Evolutionary conservation across 2,797 vertebrate species (phyloP).

Genomic region (Huso huso): DNA sequence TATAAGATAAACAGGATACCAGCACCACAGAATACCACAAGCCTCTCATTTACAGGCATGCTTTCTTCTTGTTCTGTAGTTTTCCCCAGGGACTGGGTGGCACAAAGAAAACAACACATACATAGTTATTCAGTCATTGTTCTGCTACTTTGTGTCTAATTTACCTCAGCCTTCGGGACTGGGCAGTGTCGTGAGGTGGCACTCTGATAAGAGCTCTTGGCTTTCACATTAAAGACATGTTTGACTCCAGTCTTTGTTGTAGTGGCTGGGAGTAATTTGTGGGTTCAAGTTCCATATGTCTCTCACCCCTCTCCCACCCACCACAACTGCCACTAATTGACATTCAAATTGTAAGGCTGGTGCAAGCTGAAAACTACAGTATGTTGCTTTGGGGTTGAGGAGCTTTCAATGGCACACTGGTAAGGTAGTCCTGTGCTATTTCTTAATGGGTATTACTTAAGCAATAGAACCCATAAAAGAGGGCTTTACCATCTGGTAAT

Average conservation of each 20-base stretch:
- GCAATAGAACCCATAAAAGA: too few relatives aligned
- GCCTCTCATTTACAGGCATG: constrained; percentile 4
- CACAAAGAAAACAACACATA: neutral
- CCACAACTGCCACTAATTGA: constrained; percentile 72
- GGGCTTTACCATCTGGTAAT: too few relatives aligned
- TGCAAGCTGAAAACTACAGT: constrained; percentile 57
- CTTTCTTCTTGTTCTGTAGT: constrained; percentile 13
- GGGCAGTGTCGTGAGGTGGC: constrained; percentile 56
- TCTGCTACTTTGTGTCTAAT: constrained; percentile 23
- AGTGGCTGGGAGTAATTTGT: constrained; percentile 61
- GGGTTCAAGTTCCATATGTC: constrained; percentile 54
- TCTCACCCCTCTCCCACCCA: constrained; percentile 47
- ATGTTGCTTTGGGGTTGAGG: neutral
- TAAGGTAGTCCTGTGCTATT: constrained; percentile 29
- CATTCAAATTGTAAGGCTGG: constrained; percentile 70
- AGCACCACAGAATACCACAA: constrained; percentile 12
- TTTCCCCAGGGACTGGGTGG: constrained; percentile 23
- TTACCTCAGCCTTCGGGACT: constrained; percentile 53
- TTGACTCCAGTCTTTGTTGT: constrained; percentile 43
- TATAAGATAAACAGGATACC: constrained; percentile 29
- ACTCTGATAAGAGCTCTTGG: constrained; percentile 45
- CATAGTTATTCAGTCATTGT: constrained; percentile 3
- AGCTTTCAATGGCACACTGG: neutral
- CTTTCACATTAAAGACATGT: constrained; percentile 55
- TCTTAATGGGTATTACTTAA: too few relatives aligned